Percentiles rank a stretch among this genome's conserved stretches.
Conservation (phyloP, 1,140 invertebrate genomes). For the Alviniconcha marisindica region DNA sequence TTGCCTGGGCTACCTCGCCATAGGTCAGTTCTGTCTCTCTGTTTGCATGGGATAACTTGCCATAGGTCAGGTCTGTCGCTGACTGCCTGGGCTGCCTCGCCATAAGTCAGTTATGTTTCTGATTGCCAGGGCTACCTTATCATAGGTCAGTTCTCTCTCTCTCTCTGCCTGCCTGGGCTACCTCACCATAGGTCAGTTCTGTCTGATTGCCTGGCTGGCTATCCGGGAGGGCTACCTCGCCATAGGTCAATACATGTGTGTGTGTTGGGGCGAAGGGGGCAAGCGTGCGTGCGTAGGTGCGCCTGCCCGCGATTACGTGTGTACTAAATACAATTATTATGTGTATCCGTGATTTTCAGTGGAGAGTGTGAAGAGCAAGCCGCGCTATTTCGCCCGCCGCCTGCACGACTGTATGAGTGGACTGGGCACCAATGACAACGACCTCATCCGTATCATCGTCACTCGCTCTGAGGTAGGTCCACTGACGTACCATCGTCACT, state of each 20-base stretch:
- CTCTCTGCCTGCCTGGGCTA: too few relatives aligned
- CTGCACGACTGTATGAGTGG: slow-evolving; percentile 53
- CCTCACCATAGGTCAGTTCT: too few relatives aligned
- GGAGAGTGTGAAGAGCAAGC: slow-evolving; percentile 52
- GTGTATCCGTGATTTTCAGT: slow-evolving; percentile 45
- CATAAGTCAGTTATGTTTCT: too few relatives aligned
- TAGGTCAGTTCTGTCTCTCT: too few relatives aligned
- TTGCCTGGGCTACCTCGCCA: too few relatives aligned
- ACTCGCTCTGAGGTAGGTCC: slow-evolving; percentile 60
- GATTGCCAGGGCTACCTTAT: too few relatives aligned
- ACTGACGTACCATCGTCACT: too few relatives aligned
- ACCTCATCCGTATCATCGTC: slow-evolving; percentile 64
- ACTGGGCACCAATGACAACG: slow-evolving; percentile 58
- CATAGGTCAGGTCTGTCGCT: too few relatives aligned
- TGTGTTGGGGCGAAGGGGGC: not conserved
- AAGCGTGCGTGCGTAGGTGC: not conserved
- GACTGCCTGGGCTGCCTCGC: too few relatives aligned
- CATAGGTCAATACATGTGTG: too few relatives aligned
- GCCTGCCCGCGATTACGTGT: not conserved
- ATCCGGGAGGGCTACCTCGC: slow-evolving; percentile 67
- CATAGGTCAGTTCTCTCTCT: slow-evolving; percentile 49
- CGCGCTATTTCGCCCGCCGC: slow-evolving; percentile 61
- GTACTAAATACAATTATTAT: not conserved
- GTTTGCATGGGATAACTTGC: slow-evolving; percentile 67
- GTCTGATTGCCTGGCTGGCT: too few relatives aligned